Percentiles rank a stretch among this genome's conserved stretches.
Evolutionary conservation across 2,113 vertebrate species (phyloP).

Genomic region (Rhodinocichla rosea): DNA sequence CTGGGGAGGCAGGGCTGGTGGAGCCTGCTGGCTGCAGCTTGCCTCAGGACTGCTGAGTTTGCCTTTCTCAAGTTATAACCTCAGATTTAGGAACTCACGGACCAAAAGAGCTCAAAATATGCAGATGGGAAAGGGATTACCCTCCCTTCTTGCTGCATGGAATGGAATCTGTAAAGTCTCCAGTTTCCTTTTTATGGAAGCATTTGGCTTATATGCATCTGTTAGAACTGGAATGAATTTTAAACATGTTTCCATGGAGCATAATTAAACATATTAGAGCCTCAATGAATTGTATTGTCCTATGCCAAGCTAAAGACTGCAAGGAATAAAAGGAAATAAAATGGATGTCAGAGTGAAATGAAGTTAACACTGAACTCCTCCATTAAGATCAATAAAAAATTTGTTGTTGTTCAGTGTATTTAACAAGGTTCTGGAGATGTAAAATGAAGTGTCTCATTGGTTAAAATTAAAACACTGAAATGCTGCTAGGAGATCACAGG

Average conservation of each 20-base stretch:
- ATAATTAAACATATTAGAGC: constrained; percentile 32
- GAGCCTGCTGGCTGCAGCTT: background rate
- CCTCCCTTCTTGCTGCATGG: background rate
- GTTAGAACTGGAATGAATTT: constrained; percentile 21
- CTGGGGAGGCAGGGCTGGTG: background rate
- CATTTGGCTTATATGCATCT: constrained; percentile 1
- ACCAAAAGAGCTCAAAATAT: constrained; percentile 1
- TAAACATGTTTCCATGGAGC: constrained; percentile 25
- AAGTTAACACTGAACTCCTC: background rate
- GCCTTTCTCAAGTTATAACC: background rate
- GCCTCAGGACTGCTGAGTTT: background rate
- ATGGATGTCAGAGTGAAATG: background rate
- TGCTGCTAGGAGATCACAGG: background rate
- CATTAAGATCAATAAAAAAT: constrained; percentile 24
- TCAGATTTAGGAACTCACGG: background rate
- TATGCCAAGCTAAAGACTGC: background rate
- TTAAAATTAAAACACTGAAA: constrained; percentile 23
- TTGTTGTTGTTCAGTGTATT: background rate
- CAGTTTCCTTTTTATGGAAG: constrained; percentile 13
- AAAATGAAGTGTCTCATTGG: background rate
- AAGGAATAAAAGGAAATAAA: constrained; percentile 18
- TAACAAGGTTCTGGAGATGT: background rate
- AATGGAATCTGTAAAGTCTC: background rate
- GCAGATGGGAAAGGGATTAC: background rate
- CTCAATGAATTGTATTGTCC: background rate